Evolutionary conservation across 2,888 invertebrate genomes (phyloP), one percentile per base, ranked within the genome.

Genomic region (Agrochola lota): DNA sequence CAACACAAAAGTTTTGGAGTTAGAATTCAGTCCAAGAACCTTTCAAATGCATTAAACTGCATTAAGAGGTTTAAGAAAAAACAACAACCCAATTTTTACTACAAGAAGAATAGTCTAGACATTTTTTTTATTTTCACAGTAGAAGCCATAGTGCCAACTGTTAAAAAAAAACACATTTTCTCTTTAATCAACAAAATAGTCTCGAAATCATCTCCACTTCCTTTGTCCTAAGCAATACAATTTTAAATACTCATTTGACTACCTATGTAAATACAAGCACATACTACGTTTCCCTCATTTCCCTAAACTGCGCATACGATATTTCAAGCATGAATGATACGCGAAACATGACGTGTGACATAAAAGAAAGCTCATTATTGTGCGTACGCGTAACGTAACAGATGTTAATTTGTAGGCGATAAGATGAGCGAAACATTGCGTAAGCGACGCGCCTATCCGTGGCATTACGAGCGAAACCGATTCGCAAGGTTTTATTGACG

Each of bases 371-470:
- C 79, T 74, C 52, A 81, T 67, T 75, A 70, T 12, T 20, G 74
- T 75, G 71, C 77, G 78, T 80, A 80, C 66, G 71, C 55, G 74
- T 60, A 75, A 83, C 82, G 85, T 88, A 87, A 89, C 81, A 83
- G 78, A 78, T 87, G 87, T 71, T 82, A 83, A 86, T 88, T 81
- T 83, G 83, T 85, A 71, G 57, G 43, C 78, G 35, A 80, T 78
- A 73, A 84, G 88, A 88, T 82, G 87, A 81, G 79, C 60, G 78
- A 78, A 85, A 49, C 52, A n/a, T 88, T 88, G 71, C 83, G 77
- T 83, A 87, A 88, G 26, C 43, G 64, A 52, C 73, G 43, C 67
- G 74, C 66, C 73, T 71, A 75, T 78, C 69, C 68, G 79, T 62
- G 30, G 68, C 26, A 26, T 78, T 83, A 77, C 64, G 26, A 79